Percentiles rank a stretch among this genome's conserved stretches.
Conservation (phyloP, 1,140 invertebrate species). For the Drosophila seguyi region DNA sequence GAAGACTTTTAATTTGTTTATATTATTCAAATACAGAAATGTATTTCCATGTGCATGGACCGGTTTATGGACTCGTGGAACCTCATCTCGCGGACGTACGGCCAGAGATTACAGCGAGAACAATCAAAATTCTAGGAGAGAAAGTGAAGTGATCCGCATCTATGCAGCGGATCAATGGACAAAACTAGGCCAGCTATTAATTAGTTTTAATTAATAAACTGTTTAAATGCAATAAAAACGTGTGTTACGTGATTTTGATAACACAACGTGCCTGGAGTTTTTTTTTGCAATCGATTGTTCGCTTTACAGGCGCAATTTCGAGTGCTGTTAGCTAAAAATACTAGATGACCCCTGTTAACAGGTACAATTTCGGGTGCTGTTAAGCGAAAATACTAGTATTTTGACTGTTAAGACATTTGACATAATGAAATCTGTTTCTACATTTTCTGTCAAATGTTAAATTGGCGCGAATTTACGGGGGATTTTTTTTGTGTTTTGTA, state of each 20-base stretch:
- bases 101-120: constrained; percentile 92
- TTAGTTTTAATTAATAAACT: constrained; percentile 46
- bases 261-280: constrained; percentile 22
- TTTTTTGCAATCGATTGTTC: background rate
- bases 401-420: background rate
- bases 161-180: constrained; percentile 18
- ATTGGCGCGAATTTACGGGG: constrained; percentile 2
- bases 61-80: constrained; percentile 98
- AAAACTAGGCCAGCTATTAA: constrained; percentile 39
- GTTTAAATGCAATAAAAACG: constrained; percentile 48
- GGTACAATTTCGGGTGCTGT: background rate
- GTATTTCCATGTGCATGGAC: constrained; percentile 99
- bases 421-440: background rate
- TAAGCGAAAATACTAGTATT: background rate
- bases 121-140: constrained; percentile 66
- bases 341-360: no score
- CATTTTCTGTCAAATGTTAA: background rate
- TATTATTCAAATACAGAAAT: constrained; percentile 89
- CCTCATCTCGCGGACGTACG: constrained; percentile 94
- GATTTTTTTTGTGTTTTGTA: background rate
- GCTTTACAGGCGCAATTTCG: background rate
- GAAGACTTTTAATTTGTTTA: background rate
- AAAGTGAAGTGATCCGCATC: constrained; percentile 20
- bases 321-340: constrained; percentile 17
- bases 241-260: constrained; percentile 54